Conservation (phyloP, 2,113 vertebrate species). For the Hyaena hyaena region DNA sequence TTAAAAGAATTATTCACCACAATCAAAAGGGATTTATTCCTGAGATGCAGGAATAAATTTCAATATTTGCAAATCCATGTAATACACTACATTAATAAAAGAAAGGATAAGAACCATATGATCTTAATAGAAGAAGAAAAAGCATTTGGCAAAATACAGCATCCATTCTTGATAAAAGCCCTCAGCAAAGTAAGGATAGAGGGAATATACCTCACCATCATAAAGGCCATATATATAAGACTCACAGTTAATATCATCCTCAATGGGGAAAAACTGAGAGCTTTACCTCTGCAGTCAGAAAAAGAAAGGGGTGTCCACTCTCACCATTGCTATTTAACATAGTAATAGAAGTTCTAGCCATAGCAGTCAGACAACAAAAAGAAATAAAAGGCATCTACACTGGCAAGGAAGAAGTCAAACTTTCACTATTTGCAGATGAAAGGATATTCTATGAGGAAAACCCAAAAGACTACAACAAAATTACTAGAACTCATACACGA, state of each 20-base stretch:
- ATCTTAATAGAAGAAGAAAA: neutral
- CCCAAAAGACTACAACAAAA: no score
- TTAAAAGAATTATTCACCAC: neutral
- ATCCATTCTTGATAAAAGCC: neutral
- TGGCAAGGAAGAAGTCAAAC: neutral
- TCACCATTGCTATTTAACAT: neutral
- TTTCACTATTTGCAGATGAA: neutral
- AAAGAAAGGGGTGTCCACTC: neutral
- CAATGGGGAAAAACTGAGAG: neutral
- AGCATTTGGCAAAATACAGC: neutral
- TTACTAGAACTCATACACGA: no score
- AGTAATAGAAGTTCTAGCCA: neutral
- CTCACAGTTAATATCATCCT: neutral
- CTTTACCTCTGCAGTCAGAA: neutral
- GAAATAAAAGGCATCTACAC: neutral
- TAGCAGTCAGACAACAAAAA: neutral
- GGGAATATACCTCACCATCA: neutral
- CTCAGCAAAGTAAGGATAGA: neutral
- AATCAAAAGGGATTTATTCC: neutral
- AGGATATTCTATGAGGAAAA: no score
- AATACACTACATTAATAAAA: neutral
- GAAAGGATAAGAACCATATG: neutral
- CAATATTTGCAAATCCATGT: neutral
- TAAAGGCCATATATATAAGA: neutral
- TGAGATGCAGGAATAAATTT: neutral